A percentile compares a stretch with the other conserved stretches of the same genome.
phyloP scores from a whole-genome alignment of 23 tunicate genomes.

The Styela plicata region DNA sequence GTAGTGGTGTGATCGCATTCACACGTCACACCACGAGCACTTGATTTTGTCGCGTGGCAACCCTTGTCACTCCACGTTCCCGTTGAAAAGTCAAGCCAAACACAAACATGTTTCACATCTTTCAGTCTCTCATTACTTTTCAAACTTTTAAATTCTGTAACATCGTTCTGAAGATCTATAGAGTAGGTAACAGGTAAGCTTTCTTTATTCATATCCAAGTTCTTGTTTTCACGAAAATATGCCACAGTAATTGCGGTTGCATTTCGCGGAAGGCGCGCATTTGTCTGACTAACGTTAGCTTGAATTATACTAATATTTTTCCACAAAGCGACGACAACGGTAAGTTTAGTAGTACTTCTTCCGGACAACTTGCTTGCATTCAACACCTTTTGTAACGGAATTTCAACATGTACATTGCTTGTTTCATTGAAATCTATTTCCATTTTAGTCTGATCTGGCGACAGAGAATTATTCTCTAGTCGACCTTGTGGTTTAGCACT shows the following conservation, averaged over 20 bases:
- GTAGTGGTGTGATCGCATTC: constrained; percentile 12
- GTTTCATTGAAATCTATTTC: neutral
- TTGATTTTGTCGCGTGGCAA: neutral
- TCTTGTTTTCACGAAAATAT: neutral
- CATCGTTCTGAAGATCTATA: neutral
- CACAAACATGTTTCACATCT: neutral
- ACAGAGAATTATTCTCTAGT: neutral
- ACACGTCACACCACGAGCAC: neutral
- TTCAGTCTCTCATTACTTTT: neutral
- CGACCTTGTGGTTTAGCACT: neutral
- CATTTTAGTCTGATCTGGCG: neutral
- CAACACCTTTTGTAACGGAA: neutral
- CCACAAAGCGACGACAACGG: constrained; percentile 10
- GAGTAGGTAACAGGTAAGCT: constrained; percentile 11
- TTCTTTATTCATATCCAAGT: neutral
- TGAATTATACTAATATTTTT: neutral
- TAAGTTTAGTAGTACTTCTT: neutral
- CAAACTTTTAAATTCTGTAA: neutral
- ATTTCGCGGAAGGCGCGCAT: neutral
- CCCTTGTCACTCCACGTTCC: constrained; percentile 1
- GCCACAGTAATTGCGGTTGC: neutral
- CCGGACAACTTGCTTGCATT: neutral
- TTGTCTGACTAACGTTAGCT: neutral
- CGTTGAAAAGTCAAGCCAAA: constrained; percentile 1
- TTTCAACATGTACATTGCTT: neutral